Evolutionary conservation across 1,140 invertebrate species (phyloP), one percentile per base, ranked within the genome.

Genomic region (Oryctes rhinoceros): DNA sequence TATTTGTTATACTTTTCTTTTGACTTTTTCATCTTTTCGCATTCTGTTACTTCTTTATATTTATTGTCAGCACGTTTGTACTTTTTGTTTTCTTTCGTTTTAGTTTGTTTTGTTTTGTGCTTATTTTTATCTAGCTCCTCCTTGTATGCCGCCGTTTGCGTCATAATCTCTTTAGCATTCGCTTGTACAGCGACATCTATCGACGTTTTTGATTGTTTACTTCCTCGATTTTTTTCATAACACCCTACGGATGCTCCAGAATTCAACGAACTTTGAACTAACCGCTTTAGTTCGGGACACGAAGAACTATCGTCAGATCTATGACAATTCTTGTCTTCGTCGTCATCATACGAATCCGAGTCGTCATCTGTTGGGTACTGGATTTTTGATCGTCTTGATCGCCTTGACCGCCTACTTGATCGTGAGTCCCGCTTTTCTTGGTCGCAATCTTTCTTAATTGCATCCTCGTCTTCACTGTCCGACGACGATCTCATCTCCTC

Each of bases 91-190:
- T 83, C 83, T 18, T 76, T 80, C 11, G 81, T 84, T 80, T 83
- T 84, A 13, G 79, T 47, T 59, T 83, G 78, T 77, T 84, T 84
- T 15, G 80, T 83, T 81, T 84, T 84, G n/a, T 82, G 80, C 18
- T 82, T 80, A 47, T 80, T 76, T 48, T 81, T 76, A 62, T 78
- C 62, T 39, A 78, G 48, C 81, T 82, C 37, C 1, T 37, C 48
- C 65, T 84, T 83, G 11, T 82, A 48, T 48, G 81, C 81, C 85
- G 6, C 89, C 74, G 90, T 91, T 82, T 91, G 91, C 13, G 89
- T 91, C 3, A 90, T 89, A 47, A 92, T 91, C 85, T 92, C 92
- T 80, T 90, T 89, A 0, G 90, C 91, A 85, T 90, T 91, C 0
- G 90, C 89, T 82, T 92, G 91, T 15, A 90, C 89, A 76, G 89